Base-by-base conservation (phyloP, 2,888 invertebrate species). In the Epinotia nisella region DNA sequence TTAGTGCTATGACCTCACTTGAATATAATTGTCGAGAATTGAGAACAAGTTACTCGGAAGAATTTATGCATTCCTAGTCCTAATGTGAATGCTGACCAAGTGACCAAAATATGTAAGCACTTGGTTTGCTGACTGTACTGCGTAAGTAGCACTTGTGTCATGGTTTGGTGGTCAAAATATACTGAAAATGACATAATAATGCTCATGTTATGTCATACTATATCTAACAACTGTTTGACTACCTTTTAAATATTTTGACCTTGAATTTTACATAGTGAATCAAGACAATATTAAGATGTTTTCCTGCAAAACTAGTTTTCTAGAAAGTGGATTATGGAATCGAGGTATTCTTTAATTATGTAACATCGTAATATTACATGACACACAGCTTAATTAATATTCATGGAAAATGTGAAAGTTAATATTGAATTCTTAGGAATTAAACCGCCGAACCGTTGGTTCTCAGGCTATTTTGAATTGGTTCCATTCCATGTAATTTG, bases 81-180 rank as follows among this genome's bases (percentile, higher is more conserved):
- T 17, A 29, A 49, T 59, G 61, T 61, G 24, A 67, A 67, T 67
- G 29, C 35, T 51, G 68, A 15, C 51, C 61, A 64, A 68, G 73
- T 69, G 29, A 64, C 68, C 68, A 56, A 56, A 68, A 73, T 69
- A 64, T 29, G 21, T n/a, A 53, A 59, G 51, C 56, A 64, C 51
- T 69, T 73, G 17, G 29, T 59, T 69, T 3, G 19, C 19, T 29
- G 29, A 58, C 41, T 69, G 64, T 69, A 75, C 68, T 7, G 53
- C 11, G 71, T 77, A 79, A 79, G 78, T 80, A 78, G 79, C 82
- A 83, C 85, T 87, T 85, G 84, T 83, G 85, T 87, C 87, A 87
- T 82, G 83, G 82, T 83, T 81, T 81, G 81, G 77, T 80, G 79
- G 78, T 80, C 80, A 76, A 78, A 82, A 80, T 78, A 75, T 74